Base-by-base conservation (phyloP, 2,888 invertebrate species). In the Drosophila maculinotata region DNA sequence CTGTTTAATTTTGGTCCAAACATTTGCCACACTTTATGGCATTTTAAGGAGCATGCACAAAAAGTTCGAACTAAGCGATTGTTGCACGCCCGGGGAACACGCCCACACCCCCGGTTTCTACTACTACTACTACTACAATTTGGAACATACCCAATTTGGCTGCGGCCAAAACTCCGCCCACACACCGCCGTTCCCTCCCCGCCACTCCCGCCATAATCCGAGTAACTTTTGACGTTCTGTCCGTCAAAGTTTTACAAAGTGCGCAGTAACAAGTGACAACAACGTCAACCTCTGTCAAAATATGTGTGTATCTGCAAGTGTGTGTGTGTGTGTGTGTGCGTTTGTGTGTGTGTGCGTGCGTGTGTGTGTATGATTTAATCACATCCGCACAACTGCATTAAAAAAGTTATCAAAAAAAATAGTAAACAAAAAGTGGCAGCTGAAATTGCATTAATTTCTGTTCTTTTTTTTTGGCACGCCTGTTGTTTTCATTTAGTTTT, bases 181-280 rank as follows among this genome's bases (percentile, higher is more conserved):
- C 41, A 41, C 28, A 38, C 7, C 12, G 5, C 0, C 23, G n/a
- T n/a, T n/a, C 33, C 31, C 8, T 10, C 14, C n/a, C 25, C 33
- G 26, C 20, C 15, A 17, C n/a, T 8, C 30, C 6, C 2, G 2
- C 15, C 54, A 23, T 28, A 48, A 42, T 14, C 45, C 28, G 38
- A 42, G 30, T 45, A 81, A 81, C 87, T 81, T 81, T 86, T 87
- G 84, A 86, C 84, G 84, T 80, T 83, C 62, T 57, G 54, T 64
- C 65, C 72, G 69, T 81, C 82, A 81, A 87, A 85, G 68, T 69
- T 80, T 73, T 38, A 26, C 58, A 80, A 86, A 60, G 74, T 72
- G 62, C 82, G 86, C 73, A 63, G 62, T 59, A 57, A 66, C 39
- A 51, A 86, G 76, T 83, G 84, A 86, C 84, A 74, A 65, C 79